Conservation (phyloP, 2,888 invertebrate species). For the Seira ritae region DNA sequence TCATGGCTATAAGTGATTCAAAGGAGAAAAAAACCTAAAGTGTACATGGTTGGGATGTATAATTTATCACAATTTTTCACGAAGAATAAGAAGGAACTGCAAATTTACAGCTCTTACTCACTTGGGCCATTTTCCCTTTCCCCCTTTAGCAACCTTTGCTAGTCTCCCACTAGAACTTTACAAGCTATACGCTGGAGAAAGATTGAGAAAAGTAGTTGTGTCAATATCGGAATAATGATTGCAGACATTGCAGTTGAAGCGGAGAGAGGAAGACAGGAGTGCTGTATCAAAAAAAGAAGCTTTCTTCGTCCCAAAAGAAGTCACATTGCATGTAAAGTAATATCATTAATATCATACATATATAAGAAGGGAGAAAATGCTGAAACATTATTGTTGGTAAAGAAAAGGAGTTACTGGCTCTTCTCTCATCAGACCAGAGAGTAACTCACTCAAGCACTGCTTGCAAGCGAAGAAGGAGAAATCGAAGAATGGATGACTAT, state of each 20-base stretch:
- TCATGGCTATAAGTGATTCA: too few species aligned
- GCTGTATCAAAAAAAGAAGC: background rate
- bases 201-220: background rate
- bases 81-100: slow-evolving; percentile 18
- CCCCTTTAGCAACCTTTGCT: slow-evolving; percentile 11
- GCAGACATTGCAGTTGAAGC: background rate
- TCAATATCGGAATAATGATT: slow-evolving; percentile 3
- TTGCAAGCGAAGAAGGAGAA: slow-evolving; percentile 18
- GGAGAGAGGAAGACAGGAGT: slow-evolving; percentile 1
- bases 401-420: background rate
- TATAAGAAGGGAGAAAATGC: background rate
- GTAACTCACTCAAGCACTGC: too few species aligned
- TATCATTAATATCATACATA: slow-evolving; percentile 52
- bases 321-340: slow-evolving; percentile 36
- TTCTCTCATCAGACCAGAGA: background rate
- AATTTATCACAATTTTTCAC: slow-evolving; percentile 45
- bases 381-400: background rate
- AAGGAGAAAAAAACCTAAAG: too few species aligned
- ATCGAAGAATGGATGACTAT: slow-evolving; percentile 17
- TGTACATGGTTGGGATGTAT: slow-evolving; percentile 45
- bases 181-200: slow-evolving; percentile 19
- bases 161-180: slow-evolving; percentile 24
- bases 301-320: slow-evolving; percentile 51
- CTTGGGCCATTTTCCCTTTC: background rate
- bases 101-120: slow-evolving; percentile 27